phyloP scores from a whole-genome alignment of 2,888 invertebrate species.

The Allacma fusca region DNA sequence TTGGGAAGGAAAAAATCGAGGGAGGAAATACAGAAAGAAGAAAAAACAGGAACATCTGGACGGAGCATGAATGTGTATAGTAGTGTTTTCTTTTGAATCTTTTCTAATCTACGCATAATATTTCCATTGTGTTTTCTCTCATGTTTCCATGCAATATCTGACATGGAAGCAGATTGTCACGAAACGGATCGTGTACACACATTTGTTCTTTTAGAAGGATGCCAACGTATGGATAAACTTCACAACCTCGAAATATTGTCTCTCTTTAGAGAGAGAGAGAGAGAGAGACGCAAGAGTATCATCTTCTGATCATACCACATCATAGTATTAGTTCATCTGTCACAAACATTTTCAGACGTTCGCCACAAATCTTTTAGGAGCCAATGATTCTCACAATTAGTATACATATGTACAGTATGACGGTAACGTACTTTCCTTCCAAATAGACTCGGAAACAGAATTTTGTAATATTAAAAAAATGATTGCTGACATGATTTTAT shows the following conservation, averaged over 20 bases:
- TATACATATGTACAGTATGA: no score
- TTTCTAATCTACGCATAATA: conserved; percentile 10
- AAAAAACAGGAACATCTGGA: conserved; percentile 17
- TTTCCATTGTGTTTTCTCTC: conserved; percentile 20
- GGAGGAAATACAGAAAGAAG: neutral
- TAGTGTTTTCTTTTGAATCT: neutral
- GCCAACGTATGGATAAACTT: neutral
- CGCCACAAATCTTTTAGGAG: no score
- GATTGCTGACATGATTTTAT: no score
- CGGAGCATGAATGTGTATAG: neutral
- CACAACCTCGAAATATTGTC: neutral
- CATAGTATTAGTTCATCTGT: no score
- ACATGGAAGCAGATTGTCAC: neutral
- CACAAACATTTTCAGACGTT: no score
- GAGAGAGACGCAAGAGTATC: neutral
- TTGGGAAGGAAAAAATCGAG: neutral
- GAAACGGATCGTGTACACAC: neutral
- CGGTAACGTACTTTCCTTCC: no score
- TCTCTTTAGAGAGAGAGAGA: neutral
- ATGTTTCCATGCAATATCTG: conserved; percentile 1
- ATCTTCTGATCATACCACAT: no score
- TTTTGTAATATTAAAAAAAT: no score
- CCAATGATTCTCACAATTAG: no score
- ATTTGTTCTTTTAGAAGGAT: neutral
- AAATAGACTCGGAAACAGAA: no score